Evolutionary conservation across 1,140 invertebrate species (phyloP).

Genomic region (Drosophila ironensis): DNA sequence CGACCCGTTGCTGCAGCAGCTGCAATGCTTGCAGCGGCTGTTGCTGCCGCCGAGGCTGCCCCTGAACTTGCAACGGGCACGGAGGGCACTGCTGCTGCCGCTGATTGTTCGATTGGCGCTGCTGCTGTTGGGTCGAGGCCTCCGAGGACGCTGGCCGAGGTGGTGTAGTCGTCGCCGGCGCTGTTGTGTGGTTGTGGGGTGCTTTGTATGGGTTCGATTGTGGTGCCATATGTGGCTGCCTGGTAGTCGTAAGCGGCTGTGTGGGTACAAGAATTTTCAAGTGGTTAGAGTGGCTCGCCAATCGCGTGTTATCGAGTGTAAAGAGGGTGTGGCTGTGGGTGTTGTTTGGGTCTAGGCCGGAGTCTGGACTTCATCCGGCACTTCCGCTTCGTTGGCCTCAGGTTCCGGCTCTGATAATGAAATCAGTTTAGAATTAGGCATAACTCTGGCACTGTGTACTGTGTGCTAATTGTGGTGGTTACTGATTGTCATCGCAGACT

Average conservation of each 20-base stretch:
- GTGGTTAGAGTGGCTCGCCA: slow-evolving; percentile 60
- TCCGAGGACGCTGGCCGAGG: slow-evolving; percentile 17
- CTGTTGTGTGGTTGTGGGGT: slow-evolving; percentile 66
- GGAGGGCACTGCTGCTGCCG: slow-evolving; percentile 17
- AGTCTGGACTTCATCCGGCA: background rate
- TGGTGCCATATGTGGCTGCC: slow-evolving; percentile 78
- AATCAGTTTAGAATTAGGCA: slow-evolving; percentile 10
- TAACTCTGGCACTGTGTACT: slow-evolving; percentile 5
- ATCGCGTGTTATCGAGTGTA: slow-evolving; percentile 25
- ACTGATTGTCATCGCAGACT: background rate
- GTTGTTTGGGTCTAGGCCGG: slow-evolving; percentile 12
- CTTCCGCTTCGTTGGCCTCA: background rate
- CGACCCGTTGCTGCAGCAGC: slow-evolving; percentile 32
- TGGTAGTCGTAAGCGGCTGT: slow-evolving; percentile 81
- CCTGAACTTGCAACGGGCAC: too few species aligned
- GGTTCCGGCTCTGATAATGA: slow-evolving; percentile 25
- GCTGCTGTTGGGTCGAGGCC: slow-evolving; percentile 4
- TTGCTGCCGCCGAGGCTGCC: slow-evolving; percentile 20
- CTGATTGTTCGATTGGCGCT: slow-evolving; percentile 23
- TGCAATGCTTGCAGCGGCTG: slow-evolving; percentile 19
- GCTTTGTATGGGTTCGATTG: slow-evolving; percentile 74
- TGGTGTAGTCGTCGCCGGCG: slow-evolving; percentile 53
- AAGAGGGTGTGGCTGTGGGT: too few species aligned
- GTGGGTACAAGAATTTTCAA: slow-evolving; percentile 57
- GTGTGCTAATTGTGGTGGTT: background rate